These are phyloP conservation scores for Stenodema calcarata DNA, from an alignment of 2,888 invertebrate species.

Conservation along the genomic window DNA sequence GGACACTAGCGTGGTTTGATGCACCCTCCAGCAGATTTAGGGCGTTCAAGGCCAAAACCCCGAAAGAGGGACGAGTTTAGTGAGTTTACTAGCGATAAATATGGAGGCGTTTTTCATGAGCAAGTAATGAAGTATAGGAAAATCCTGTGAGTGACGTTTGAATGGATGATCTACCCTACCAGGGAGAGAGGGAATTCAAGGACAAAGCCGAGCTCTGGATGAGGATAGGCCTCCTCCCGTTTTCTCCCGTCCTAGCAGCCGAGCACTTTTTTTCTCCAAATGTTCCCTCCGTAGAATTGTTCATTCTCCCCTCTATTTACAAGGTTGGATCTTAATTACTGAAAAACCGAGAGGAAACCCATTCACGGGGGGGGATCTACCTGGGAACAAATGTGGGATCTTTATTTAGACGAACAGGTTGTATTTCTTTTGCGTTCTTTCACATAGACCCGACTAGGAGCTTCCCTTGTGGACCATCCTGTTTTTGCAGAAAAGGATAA, in stretches of 20 bases:
- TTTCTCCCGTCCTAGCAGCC: background rate
- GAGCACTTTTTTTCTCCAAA: background rate
- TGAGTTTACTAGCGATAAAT: background rate
- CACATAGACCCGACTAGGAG: background rate
- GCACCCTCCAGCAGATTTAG: background rate
- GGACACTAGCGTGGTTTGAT: background rate
- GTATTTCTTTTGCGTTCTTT: background rate
- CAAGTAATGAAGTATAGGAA: slow-evolving; percentile 40
- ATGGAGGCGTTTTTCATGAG: slow-evolving; percentile 18
- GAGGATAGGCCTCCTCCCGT: background rate
- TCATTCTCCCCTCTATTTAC: background rate
- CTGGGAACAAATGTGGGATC: background rate
- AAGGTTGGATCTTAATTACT: background rate
- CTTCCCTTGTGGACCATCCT: background rate
- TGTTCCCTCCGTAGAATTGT: background rate
- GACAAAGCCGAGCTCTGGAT: background rate
- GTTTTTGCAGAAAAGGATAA: background rate
- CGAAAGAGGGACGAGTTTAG: background rate
- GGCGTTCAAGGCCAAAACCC: background rate
- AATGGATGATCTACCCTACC: slow-evolving; percentile 11
- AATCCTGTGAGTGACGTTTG: slow-evolving; percentile 40
- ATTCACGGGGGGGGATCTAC: background rate
- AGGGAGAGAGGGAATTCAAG: background rate
- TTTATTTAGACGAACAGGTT: background rate
- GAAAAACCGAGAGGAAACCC: background rate